Evolutionary conservation across 2,113 vertebrate genomes (phyloP), one percentile per base, ranked within the genome.

Genomic region (Cryptotis parvus): DNA sequence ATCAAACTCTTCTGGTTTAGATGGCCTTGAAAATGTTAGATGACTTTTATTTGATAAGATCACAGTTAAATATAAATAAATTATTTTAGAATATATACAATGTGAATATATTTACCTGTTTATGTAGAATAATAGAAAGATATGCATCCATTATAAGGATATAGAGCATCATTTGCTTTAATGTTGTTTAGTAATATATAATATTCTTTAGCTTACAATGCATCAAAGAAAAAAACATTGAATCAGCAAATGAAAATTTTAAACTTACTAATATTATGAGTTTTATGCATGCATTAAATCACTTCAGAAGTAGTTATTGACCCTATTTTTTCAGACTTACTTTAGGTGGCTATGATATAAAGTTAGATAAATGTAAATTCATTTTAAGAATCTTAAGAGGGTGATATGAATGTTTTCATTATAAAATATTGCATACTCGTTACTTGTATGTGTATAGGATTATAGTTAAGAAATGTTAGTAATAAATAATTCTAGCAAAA

Each of bases 231-330:
- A 29, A 75, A 77, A 73, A 43, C 1, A 66, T 1, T 77, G 9
- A n/a, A 63, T 0, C 2, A 69, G 9, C n/a, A 5, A 69, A 41
- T 37, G n/a, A 43, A 84, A 69, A 69, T 77, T 81, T 87, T 73
- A 45, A 78, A 39, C 86, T 84, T 12, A 49, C 45, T 49, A 7
- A 49, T 12, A 49, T 7, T 49, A 49, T 49, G 5, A 49, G 10
- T 49, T 45, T 5, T 1, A 68, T 55, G 24, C 37, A 35, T n/a
- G 35, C 31, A 74, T 72, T 63, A 43, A 77, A 76, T 87, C 9
- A 82, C 75, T 90, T 87, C 6, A 78, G 90, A 88, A 65, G 15
- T 6, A 76, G 69, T 31, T 77, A n/a, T 15, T 90, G 68, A 8
- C 29, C 92, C 0, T 43, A 69, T 81, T n/a, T n/a, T n/a, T n/a